These are phyloP conservation scores for Ctenomys sociabilis DNA, from an alignment of 2,113 vertebrate species.

Conservation along the genomic window DNA sequence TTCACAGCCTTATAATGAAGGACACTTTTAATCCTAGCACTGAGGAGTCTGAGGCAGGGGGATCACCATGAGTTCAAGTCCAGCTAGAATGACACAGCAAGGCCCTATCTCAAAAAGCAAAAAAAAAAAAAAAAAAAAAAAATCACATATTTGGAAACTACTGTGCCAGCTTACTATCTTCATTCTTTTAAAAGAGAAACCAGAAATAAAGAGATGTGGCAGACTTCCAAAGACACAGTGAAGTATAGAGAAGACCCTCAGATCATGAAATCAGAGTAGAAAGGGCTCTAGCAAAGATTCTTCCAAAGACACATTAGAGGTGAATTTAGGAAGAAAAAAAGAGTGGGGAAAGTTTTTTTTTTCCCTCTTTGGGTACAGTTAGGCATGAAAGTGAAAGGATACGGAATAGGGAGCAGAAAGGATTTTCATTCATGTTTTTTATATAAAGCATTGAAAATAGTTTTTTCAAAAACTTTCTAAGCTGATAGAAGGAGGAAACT, in stretches of 20 bases:
- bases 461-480: neutral
- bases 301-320: neutral
- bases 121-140: neutral
- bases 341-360: neutral
- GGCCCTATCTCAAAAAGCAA: neutral
- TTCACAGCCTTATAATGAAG: neutral
- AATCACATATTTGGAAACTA: neutral
- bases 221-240: neutral
- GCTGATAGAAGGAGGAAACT: neutral
- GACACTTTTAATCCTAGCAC: neutral
- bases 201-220: neutral
- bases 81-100: neutral
- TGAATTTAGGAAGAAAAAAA: neutral
- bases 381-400: neutral
- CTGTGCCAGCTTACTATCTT: neutral
- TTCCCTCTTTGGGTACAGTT: neutral
- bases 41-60: neutral
- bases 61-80: neutral
- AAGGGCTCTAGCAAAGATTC: neutral
- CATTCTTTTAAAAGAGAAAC: conserved; percentile 12
- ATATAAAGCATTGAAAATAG: neutral
- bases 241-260: neutral
- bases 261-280: neutral
- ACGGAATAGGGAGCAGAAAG: neutral
- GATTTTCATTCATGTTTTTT: conserved; percentile 18